Evolutionary conservation across 2,113 vertebrate genomes (phyloP).

Genomic region (Antigone vipio): DNA sequence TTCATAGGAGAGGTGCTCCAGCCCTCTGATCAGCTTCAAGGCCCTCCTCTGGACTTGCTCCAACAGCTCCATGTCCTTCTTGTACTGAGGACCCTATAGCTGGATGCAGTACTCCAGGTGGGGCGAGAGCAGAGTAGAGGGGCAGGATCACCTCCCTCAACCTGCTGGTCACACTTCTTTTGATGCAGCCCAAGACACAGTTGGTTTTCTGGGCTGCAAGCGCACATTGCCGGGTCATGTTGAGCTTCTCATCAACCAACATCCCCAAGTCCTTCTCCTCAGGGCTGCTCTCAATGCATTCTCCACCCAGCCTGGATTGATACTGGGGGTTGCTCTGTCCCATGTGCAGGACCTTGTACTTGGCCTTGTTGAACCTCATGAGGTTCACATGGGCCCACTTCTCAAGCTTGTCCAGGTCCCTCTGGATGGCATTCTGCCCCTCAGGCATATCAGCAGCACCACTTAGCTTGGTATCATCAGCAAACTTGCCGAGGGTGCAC

Average conservation of each 20-base stretch:
- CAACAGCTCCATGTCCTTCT: not conserved
- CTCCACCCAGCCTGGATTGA: not conserved
- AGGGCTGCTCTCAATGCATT: not conserved
- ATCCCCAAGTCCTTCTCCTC: fast-evolving
- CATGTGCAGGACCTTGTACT: not conserved
- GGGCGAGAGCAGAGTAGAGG: not conserved
- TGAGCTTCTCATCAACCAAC: not conserved
- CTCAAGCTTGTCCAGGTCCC: too few species aligned
- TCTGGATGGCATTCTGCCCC: not conserved
- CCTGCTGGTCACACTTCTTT: not conserved
- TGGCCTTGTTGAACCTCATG: not conserved
- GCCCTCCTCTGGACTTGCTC: fast-evolving
- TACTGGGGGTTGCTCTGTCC: fast-evolving
- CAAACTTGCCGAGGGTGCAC: not conserved
- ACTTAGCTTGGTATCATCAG: not conserved
- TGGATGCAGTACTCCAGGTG: not conserved
- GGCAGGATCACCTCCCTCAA: not conserved
- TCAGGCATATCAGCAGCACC: not conserved
- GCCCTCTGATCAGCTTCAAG: not conserved
- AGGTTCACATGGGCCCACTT: not conserved
- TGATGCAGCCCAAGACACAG: fast-evolving
- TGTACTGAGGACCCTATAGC: not conserved
- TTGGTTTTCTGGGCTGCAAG: not conserved
- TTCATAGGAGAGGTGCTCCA: not conserved
- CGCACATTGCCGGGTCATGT: fast-evolving